Evolutionary conservation across 37 sponge, comb jelly and placozoan species (phyloP).

Genomic region (Chondrosia reniformis): DNA sequence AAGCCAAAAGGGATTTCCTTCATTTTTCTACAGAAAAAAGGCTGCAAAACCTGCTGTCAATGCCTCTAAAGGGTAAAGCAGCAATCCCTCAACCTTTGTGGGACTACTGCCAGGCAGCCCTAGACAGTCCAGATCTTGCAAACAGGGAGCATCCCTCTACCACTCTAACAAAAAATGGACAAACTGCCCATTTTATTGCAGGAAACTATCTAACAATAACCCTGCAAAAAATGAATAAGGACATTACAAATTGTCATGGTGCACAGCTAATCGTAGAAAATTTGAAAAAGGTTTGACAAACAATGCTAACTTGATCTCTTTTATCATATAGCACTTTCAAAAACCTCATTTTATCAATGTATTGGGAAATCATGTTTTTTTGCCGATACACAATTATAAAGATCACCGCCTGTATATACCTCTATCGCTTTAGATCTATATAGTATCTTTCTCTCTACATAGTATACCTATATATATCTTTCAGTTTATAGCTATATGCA

Average conservation of each 20-base stretch:
- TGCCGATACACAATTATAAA: too few relatives aligned
- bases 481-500: too few relatives aligned
- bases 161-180: not conserved
- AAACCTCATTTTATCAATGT: too few relatives aligned
- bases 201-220: not conserved
- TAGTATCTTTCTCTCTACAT: too few relatives aligned
- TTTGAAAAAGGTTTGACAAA: not conserved
- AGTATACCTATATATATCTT: too few relatives aligned
- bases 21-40: conserved; percentile 6
- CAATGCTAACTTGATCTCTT: too few relatives aligned
- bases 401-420: too few relatives aligned
- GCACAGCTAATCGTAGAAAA: not conserved
- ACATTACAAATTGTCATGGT: not conserved
- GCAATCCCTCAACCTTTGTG: conserved; percentile 2
- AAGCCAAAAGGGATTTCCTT: not conserved
- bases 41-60: not conserved
- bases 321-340: too few relatives aligned
- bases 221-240: not conserved
- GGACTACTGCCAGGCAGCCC: conserved; percentile 9
- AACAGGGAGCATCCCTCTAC: not conserved
- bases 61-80: not conserved
- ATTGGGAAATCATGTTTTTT: too few relatives aligned
- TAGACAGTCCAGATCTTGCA: not conserved
- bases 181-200: not conserved
- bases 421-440: too few relatives aligned